Base-by-base conservation (phyloP, 2,797 vertebrate species). In the Triplophysa yarkandensis region DNA sequence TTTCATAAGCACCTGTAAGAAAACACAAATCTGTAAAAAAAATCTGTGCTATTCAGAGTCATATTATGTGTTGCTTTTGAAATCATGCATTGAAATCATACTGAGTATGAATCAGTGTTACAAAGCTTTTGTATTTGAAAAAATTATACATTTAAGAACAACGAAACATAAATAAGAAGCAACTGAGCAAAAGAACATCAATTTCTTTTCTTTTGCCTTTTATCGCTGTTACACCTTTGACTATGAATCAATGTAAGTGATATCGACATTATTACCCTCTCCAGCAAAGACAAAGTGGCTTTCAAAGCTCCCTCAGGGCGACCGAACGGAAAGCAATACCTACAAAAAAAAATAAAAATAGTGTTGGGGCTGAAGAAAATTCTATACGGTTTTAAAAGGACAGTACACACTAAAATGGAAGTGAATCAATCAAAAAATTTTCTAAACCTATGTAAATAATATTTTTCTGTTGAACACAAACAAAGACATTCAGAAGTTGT, bases 241-340 rank as follows among this genome's bases (percentile, higher is more conserved):
- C 32, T 68, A 61, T 72, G 30, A 74, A 71, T 75, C 68, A 69
- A 41, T 28, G 72, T 44, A 54, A 69, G 63, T 60, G 68, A 70
- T 75, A 60, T 44, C 3, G 36, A 39, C 70, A 67, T 86, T 88
- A 93, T 93, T 93, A 99, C 98, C 94, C 98, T 94, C 91, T 99
- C 98, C 91, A 99, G 91, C 87, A 99, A 92, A 0, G 98, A 99
- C 52, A 99, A 89, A 73, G 98, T 98, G 82, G 98, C 98, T 94
- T 99, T 99, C 84, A 99, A 91, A 39, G 98, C 98, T 83, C 97
- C 98, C 87, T 99, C 98, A 48, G 98, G 98, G 87, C 98, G 95
- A 77, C 98, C 98, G 83, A 99, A 99, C 28, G 98, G 98, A 90
- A 99, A 99, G 91, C 95, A 98, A 87, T 99, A 99, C 92, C 98